Evolutionary conservation across 2,888 invertebrate species (phyloP).

Genomic region (Cecidostiba fungosa): DNA sequence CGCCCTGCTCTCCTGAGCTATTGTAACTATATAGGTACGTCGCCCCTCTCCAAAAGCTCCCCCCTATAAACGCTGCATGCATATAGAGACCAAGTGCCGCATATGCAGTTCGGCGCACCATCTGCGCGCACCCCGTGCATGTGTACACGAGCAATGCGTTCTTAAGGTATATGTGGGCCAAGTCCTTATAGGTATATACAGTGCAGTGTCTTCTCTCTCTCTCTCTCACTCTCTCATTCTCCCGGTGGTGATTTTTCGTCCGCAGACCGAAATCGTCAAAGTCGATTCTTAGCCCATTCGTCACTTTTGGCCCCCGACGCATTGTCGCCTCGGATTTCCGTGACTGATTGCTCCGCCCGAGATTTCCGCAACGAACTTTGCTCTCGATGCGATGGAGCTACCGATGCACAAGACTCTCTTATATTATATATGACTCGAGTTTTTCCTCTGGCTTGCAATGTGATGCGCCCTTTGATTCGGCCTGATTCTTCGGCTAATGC

Average conservation of each 20-base stretch:
- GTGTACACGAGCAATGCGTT: slow-evolving; percentile 13
- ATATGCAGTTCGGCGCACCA: slow-evolving; percentile 13
- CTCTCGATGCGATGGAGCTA: neutral
- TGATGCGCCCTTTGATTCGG: neutral
- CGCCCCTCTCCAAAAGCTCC: neutral
- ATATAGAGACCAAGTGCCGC: slow-evolving; percentile 8
- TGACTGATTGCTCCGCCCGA: slow-evolving; percentile 51
- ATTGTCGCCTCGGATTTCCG: slow-evolving; percentile 47
- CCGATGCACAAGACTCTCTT: neutral
- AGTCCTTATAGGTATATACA: too few species aligned
- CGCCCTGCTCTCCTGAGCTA: slow-evolving; percentile 45
- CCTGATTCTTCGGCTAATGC: slow-evolving; percentile 9
- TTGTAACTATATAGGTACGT: slow-evolving; percentile 45
- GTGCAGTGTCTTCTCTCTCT: slow-evolving; percentile 20
- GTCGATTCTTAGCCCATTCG: slow-evolving; percentile 51
- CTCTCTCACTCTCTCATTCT: neutral
- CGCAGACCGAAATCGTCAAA: slow-evolving; percentile 25
- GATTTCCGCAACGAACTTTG: slow-evolving; percentile 44
- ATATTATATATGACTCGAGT: too few species aligned
- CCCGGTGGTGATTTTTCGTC: slow-evolving; percentile 21
- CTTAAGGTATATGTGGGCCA: slow-evolving; percentile 1
- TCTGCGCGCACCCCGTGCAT: slow-evolving; percentile 43
- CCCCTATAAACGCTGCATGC: neutral
- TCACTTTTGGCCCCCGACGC: slow-evolving; percentile 15
- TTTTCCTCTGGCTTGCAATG: too few species aligned